A percentile compares a stretch with the other conserved stretches of the same genome.
Conservation (phyloP, 2,888 invertebrate genomes). For the Linyphia triangularis region DNA sequence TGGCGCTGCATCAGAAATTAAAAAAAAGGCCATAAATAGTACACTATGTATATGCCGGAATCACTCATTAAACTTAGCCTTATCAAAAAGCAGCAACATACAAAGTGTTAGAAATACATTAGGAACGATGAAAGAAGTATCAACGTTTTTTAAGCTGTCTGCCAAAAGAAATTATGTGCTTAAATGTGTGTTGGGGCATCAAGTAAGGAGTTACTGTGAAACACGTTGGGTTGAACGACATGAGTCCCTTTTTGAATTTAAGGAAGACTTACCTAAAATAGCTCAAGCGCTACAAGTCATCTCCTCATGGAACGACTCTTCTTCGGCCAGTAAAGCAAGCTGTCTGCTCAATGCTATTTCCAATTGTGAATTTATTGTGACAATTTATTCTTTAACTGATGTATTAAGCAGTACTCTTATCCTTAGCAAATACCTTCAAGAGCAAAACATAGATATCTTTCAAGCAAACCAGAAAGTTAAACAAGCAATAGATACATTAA, state of each 20-base stretch:
- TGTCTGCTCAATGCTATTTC: neutral
- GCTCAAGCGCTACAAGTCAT: neutral
- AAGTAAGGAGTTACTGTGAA: neutral
- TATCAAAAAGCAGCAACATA: neutral
- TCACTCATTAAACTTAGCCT: neutral
- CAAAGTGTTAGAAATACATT: neutral
- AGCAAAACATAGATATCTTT: neutral
- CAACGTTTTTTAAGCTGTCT: neutral
- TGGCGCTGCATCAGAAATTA: neutral
- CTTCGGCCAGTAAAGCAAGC: neutral
- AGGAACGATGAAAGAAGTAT: neutral
- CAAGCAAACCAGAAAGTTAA: neutral
- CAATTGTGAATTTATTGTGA: neutral
- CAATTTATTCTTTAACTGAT: neutral
- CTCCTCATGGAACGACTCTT: neutral
- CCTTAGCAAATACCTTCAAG: neutral
- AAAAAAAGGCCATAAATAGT: neutral
- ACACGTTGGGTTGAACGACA: slow-evolving; percentile 4
- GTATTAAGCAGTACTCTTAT: neutral
- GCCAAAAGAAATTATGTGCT: neutral
- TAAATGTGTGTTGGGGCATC: neutral
- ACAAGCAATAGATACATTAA: neutral
- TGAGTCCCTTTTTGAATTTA: neutral
- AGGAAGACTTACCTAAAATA: neutral
- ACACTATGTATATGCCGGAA: neutral